These are phyloP conservation scores for Capreolus pygargus DNA, from an alignment of 2,113 vertebrate genomes.

Conservation along the genomic window DNA sequence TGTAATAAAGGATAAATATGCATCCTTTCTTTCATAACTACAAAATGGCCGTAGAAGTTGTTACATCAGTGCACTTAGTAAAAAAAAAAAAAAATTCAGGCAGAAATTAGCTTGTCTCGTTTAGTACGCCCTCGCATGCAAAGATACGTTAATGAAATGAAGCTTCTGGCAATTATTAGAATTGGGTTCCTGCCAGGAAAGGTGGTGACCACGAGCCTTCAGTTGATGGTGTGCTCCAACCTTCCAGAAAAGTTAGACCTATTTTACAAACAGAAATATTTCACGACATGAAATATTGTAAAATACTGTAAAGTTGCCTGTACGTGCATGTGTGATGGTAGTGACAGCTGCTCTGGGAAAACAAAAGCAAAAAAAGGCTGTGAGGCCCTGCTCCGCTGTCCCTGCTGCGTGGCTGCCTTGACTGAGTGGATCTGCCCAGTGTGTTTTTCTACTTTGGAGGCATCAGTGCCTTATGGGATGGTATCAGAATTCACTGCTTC, in stretches of 20 bases:
- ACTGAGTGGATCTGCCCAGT: background rate
- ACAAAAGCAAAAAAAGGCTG: background rate
- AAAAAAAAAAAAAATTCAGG: background rate
- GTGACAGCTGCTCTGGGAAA: background rate
- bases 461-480: too few relatives aligned
- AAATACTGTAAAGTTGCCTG: background rate
- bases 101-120: background rate
- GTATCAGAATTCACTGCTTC: background rate
- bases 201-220: background rate
- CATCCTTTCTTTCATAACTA: background rate
- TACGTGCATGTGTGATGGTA: background rate
- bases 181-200: background rate
- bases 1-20: background rate
- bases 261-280: background rate
- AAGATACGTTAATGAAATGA: conserved; percentile 39
- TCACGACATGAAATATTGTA: background rate
- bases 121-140: background rate
- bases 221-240: background rate
- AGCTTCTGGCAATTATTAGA: conserved; percentile 30
- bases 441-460: background rate
- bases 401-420: background rate
- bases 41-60: background rate
- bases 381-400: background rate
- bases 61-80: background rate
- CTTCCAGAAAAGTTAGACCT: background rate